phyloP scores from a whole-genome alignment of 2,113 vertebrate species.

The Scalopus aquaticus region DNA sequence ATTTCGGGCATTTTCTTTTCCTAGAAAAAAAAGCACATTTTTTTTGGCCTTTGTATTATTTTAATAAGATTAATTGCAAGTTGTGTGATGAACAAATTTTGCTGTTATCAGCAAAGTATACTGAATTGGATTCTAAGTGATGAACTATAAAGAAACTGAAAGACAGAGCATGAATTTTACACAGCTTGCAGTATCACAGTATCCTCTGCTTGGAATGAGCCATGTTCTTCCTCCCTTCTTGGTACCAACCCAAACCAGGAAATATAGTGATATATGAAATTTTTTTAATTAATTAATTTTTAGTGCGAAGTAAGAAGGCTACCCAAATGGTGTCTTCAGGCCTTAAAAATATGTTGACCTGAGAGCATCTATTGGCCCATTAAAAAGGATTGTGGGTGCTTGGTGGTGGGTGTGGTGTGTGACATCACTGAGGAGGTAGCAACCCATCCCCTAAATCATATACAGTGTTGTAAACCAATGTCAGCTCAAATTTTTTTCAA shows the following conservation, averaged over 20 bases:
- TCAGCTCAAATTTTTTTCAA: too few relatives aligned
- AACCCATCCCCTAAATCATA: too few relatives aligned
- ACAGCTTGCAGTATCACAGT: background rate
- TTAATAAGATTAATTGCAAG: background rate
- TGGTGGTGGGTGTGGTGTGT: too few relatives aligned
- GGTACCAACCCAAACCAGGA: background rate
- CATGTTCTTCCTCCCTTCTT: background rate
- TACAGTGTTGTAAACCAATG: too few relatives aligned
- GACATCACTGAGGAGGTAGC: too few relatives aligned
- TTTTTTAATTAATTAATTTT: background rate
- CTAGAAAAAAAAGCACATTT: background rate
- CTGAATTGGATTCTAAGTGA: background rate
- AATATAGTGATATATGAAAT: constrained; percentile 1
- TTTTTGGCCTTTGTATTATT: constrained; percentile 14
- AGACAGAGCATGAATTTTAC: background rate
- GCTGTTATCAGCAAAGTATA: background rate
- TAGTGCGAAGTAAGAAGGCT: background rate
- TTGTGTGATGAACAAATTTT: background rate
- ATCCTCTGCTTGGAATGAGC: background rate
- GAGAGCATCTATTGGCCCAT: background rate
- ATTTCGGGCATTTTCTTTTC: constrained; percentile 18
- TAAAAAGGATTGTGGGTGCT: too few relatives aligned
- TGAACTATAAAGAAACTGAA: constrained; percentile 16
- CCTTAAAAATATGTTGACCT: constrained; percentile 2
- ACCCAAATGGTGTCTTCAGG: background rate